phyloP scores from a whole-genome alignment of 2,797 vertebrate genomes.

The Sebastes cheni region DNA sequence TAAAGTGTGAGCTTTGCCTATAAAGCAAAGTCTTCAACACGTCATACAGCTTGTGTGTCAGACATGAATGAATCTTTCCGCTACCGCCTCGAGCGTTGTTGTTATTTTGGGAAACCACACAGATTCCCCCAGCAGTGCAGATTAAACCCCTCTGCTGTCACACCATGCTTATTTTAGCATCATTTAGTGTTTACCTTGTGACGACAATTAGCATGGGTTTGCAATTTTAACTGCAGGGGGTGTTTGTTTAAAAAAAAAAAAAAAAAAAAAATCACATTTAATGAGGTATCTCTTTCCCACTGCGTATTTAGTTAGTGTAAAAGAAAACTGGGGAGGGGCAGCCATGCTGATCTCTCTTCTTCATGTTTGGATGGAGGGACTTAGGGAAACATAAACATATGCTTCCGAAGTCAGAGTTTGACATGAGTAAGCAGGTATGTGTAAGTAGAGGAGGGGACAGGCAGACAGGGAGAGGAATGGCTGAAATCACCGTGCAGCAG shows the following conservation, averaged over 20 bases:
- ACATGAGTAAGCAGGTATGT: constrained; percentile 29
- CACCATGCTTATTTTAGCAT: constrained; percentile 37
- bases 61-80: constrained; percentile 15
- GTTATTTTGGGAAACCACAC: constrained; percentile 29
- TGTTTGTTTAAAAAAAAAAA: constrained; percentile 33
- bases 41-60: constrained; percentile 9
- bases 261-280: constrained; percentile 19
- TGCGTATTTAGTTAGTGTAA: constrained; percentile 16
- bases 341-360: constrained; percentile 7
- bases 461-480: constrained; percentile 35
- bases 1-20: constrained; percentile 25
- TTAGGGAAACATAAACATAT: constrained; percentile 26
- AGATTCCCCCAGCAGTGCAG: constrained; percentile 14
- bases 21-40: constrained; percentile 4
- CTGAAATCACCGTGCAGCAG: constrained; percentile 45
- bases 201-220: constrained; percentile 54
- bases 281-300: constrained; percentile 16
- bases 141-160: constrained; percentile 42
- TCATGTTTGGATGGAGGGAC: constrained; percentile 14
- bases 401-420: constrained; percentile 38
- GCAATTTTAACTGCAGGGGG: constrained; percentile 30
- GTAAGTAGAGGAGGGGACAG: constrained; percentile 29
- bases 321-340: constrained; percentile 8
- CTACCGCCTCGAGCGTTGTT: constrained; percentile 7
- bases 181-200: constrained; percentile 49